Evolutionary conservation across 2,797 vertebrate species (phyloP).

Genomic region (Coreius guichenoti): DNA sequence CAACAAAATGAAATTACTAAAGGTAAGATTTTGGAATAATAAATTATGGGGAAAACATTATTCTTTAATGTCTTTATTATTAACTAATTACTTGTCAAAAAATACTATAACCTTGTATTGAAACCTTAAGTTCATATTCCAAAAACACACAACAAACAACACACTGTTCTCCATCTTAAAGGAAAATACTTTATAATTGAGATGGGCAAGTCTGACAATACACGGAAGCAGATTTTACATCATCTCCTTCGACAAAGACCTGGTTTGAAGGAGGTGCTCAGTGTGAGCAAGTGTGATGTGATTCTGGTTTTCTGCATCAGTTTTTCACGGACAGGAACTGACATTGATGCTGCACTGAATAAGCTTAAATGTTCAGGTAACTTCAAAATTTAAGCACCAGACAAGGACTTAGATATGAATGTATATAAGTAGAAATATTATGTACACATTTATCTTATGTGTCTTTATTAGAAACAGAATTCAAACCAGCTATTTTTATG

Average conservation of each 20-base stretch:
- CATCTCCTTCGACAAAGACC: background rate
- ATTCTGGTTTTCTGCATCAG: slow-evolving; percentile 42
- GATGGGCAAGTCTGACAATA: background rate
- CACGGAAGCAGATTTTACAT: background rate
- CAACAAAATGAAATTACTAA: background rate
- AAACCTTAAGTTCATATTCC: background rate
- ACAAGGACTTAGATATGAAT: background rate
- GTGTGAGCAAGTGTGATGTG: background rate
- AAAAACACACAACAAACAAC: background rate
- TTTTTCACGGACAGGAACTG: slow-evolving; percentile 42
- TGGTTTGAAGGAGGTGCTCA: background rate
- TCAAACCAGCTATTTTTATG: slow-evolving; percentile 29
- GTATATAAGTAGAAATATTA: background rate
- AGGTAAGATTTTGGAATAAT: slow-evolving; percentile 8
- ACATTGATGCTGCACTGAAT: slow-evolving; percentile 33
- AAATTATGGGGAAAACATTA: background rate
- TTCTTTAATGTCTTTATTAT: background rate
- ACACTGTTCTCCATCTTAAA: slow-evolving; percentile 1
- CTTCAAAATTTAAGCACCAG: background rate
- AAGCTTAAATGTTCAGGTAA: slow-evolving; percentile 34
- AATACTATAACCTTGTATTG: background rate
- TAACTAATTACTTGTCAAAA: background rate
- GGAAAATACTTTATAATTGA: background rate
- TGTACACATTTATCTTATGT: background rate
- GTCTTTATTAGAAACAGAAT: slow-evolving; percentile 12